Base-by-base conservation (phyloP, 2,113 vertebrate genomes). In the Maccullochella peelii region DNA sequence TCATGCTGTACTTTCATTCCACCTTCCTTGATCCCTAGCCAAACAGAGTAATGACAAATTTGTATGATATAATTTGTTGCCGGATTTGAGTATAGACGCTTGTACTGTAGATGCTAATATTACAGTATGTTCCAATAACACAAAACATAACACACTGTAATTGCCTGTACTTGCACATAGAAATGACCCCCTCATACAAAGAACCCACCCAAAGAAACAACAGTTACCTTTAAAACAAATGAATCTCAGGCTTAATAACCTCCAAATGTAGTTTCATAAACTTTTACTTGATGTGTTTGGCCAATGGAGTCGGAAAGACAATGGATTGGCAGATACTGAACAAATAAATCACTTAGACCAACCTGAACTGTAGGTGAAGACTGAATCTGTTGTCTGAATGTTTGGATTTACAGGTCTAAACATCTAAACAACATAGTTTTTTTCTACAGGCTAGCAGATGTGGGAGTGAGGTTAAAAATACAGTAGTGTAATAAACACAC, bases 211-310 rank as follows among this genome's bases (percentile, higher is more conserved):
- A 69, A 50, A 69, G 49, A 33, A 61, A 33, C 14, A 57, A 6
- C n/a, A 30, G 40, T 30, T 33, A 38, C 1, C 14, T 57, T 57
- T 42, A 6, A 73, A 12, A 20, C 23, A 42, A n/a, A 66, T 65
- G 6, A 58, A 72, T 47, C n/a, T 50, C 50, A 73, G 30, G 44
- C 55, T 54, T 55, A 55, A 62, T 62, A 69, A 73, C 11, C 65
- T 76, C 20, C 25, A 85, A 68, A 63, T 57, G 40, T 42, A 38
- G 20, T 27, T 38, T 79, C 8, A 52, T 63, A 11, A 50, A 36
- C 2, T 36, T 50, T 33, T 79, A 82, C 76, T 70, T 9, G 47
- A 14, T 79, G 50, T 82, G 36, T 68, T 70, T 69, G 69, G 63
- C 75, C 42, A 58, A 33, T 50, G 42, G 47, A 73, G 38, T 52